Conservation (phyloP, 1,140 invertebrate species). For the Drosophila cardini region DNA sequence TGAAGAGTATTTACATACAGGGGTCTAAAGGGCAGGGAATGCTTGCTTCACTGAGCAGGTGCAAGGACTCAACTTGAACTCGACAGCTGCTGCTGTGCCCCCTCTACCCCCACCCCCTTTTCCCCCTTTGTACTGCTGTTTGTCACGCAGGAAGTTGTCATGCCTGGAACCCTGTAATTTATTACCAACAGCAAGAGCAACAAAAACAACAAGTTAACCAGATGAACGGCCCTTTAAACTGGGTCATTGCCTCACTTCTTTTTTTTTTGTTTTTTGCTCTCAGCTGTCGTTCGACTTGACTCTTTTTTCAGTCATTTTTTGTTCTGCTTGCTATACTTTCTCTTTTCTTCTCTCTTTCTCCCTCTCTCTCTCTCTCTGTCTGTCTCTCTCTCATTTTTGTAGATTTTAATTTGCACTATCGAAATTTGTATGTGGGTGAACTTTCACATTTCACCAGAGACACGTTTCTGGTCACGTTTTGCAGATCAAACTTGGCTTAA, state of each 20-base stretch:
- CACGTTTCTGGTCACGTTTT: slow-evolving; percentile 79
- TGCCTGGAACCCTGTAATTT: slow-evolving; percentile 17
- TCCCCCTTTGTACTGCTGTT: slow-evolving; percentile 16
- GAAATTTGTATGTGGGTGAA: slow-evolving; percentile 78
- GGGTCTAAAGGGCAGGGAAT: background rate
- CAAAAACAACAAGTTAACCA: background rate
- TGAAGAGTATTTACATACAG: background rate
- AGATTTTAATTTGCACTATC: slow-evolving; percentile 55
- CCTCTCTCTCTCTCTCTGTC: slow-evolving; percentile 3
- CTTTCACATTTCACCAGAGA: slow-evolving; percentile 75
- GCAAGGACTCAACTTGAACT: slow-evolving; percentile 28
- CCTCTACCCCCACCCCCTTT: too few relatives aligned
- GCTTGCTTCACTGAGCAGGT: slow-evolving; percentile 49
- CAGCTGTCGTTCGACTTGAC: slow-evolving; percentile 56
- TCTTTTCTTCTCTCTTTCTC: slow-evolving; percentile 70
- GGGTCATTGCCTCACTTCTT: slow-evolving; percentile 71
- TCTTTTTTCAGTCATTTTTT: slow-evolving; percentile 30
- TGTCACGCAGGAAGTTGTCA: slow-evolving; percentile 71
- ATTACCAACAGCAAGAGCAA: slow-evolving; percentile 1
- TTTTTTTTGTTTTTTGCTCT: background rate
- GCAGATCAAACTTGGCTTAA: slow-evolving; percentile 13
- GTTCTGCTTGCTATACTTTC: slow-evolving; percentile 73
- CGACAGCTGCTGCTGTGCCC: slow-evolving; percentile 59
- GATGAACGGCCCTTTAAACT: slow-evolving; percentile 59
- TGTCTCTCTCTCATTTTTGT: slow-evolving; percentile 38